Evolutionary conservation across 2,113 vertebrate species (phyloP).

Genomic region (Ictalurus punctatus): DNA sequence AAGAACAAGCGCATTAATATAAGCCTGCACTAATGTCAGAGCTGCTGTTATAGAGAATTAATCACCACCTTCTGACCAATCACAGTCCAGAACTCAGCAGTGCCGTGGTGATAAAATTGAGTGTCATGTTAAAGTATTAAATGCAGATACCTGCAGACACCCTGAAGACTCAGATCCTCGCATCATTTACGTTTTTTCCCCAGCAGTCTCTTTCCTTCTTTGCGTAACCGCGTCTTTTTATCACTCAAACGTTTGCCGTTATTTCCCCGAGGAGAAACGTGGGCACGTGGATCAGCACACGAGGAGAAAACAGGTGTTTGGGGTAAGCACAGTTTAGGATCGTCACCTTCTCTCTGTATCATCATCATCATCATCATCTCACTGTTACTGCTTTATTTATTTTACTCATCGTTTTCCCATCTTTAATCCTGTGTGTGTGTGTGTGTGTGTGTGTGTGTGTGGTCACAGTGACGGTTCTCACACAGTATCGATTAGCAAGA

Average conservation of each 20-base stretch:
- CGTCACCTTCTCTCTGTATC: slow-evolving; percentile 60
- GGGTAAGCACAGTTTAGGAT: slow-evolving; percentile 79
- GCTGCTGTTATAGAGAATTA: not conserved
- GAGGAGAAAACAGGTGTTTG: slow-evolving; percentile 76
- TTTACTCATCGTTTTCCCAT: slow-evolving; percentile 63
- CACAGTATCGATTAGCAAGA: slow-evolving; percentile 43
- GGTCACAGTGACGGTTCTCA: slow-evolving; percentile 56
- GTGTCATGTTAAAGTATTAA: not conserved
- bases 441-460: slow-evolving; percentile 59
- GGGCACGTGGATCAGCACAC: slow-evolving; percentile 68
- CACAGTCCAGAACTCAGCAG: not conserved
- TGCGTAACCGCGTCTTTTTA: slow-evolving; percentile 66
- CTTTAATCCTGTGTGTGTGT: slow-evolving; percentile 45
- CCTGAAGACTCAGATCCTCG: slow-evolving; percentile 28
- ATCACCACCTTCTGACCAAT: not conserved
- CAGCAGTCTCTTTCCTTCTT: slow-evolving; percentile 60
- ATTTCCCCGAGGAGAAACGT: slow-evolving; percentile 71
- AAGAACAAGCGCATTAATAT: not conserved
- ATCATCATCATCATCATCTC: slow-evolving; percentile 17
- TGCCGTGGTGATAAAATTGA: too few relatives aligned
- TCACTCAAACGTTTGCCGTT: slow-evolving; percentile 71
- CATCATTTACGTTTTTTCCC: slow-evolving; percentile 60
- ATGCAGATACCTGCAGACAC: not conserved
- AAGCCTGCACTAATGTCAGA: not conserved
- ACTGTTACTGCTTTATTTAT: slow-evolving; percentile 55